A percentile compares a stretch with the other conserved stretches of the same genome.
These are phyloP conservation scores for Eupithecia tripunctaria DNA, from an alignment of 2,888 invertebrate species.

Conservation along the genomic window DNA sequence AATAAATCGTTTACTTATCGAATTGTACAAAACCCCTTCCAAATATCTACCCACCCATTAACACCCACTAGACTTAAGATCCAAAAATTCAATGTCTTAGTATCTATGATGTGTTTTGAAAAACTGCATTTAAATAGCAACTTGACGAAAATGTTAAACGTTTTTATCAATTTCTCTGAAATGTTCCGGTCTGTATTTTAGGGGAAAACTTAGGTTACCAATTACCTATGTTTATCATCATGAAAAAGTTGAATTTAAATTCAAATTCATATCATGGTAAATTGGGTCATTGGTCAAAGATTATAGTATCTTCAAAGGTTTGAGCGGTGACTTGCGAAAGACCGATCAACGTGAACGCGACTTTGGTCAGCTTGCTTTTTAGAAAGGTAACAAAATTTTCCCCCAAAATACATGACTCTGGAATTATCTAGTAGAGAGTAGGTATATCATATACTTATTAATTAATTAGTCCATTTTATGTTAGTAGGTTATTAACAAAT, in stretches of 20 bases:
- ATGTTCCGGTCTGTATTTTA: not conserved
- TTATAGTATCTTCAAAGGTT: not conserved
- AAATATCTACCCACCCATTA: not conserved
- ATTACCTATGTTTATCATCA: not conserved
- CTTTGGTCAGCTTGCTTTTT: not conserved
- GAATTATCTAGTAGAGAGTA: not conserved
- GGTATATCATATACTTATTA: constrained; percentile 17
- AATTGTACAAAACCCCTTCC: not conserved
- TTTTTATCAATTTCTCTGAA: constrained; percentile 21
- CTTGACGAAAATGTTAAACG: constrained; percentile 28
- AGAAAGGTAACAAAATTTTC: not conserved
- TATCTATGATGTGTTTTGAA: constrained; percentile 15
- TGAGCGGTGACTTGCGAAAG: not conserved
- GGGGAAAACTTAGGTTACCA: not conserved
- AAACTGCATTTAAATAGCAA: constrained; percentile 35
- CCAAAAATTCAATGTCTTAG: not conserved
- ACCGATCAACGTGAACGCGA: not conserved
- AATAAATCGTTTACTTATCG: not conserved
- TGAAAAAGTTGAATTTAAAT: not conserved
- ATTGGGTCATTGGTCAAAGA: not conserved
- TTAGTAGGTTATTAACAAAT: constrained; percentile 41
- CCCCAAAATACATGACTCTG: not conserved
- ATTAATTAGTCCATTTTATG: constrained; percentile 41
- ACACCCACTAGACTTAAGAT: not conserved
- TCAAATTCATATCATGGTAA: not conserved